Evolutionary conservation across 2,888 invertebrate species (phyloP).

Genomic region (Melinaea marsaeus): DNA sequence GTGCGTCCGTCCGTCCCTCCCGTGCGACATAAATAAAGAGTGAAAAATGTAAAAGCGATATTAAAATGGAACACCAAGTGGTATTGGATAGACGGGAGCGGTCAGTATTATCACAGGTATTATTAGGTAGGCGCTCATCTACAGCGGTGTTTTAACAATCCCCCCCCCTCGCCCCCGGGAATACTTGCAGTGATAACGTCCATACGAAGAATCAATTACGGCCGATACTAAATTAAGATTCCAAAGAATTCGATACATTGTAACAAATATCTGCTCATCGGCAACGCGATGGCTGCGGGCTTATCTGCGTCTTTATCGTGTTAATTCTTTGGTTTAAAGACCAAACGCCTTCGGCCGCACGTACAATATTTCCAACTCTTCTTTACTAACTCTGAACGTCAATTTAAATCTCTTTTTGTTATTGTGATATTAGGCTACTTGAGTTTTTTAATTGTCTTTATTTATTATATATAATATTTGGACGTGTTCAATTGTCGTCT

Average conservation of each 20-base stretch:
- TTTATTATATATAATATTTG: too few relatives aligned
- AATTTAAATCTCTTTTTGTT: too few relatives aligned
- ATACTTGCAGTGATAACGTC: constrained; percentile 21
- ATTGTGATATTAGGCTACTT: too few relatives aligned
- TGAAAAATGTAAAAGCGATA: constrained; percentile 31
- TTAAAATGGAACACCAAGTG: constrained; percentile 31
- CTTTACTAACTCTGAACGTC: too few relatives aligned
- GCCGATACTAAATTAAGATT: constrained; percentile 8
- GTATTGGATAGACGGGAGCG: constrained; percentile 32
- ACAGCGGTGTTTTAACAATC: constrained; percentile 45
- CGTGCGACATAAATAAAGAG: constrained; percentile 22
- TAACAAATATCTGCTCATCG: not conserved
- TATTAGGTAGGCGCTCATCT: constrained; percentile 44
- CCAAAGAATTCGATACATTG: constrained; percentile 1
- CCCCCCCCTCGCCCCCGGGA: constrained; percentile 34
- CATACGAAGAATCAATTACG: constrained; percentile 33
- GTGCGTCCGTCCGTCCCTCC: not conserved
- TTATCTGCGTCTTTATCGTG: too few relatives aligned
- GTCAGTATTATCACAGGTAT: constrained; percentile 36
- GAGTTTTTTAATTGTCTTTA: too few relatives aligned
- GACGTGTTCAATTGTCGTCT: too few relatives aligned
- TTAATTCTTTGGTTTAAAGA: too few relatives aligned
- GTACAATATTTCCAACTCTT: too few relatives aligned
- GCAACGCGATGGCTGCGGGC: not conserved
- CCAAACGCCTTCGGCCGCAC: too few relatives aligned